These are phyloP conservation scores for Peromyscus melanophrys DNA, from an alignment of 2,797 vertebrate species.

Conservation along the genomic window DNA sequence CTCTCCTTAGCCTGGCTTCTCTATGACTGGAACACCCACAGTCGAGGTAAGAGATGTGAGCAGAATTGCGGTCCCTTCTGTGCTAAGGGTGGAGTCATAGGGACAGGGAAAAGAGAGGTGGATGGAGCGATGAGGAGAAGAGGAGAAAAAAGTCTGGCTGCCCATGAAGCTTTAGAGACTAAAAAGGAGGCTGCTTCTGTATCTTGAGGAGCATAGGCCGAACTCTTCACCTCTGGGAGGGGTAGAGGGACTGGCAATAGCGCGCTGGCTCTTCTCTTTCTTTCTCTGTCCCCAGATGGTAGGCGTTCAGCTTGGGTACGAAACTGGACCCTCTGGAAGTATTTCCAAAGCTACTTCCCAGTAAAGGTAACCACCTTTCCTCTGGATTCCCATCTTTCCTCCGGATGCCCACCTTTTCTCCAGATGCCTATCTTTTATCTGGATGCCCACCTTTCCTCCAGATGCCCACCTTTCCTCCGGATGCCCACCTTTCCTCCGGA, in stretches of 20 bases:
- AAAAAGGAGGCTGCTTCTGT: background rate
- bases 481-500: too few species aligned
- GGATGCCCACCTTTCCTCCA: background rate
- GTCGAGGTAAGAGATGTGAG: constrained; percentile 90
- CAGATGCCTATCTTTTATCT: background rate
- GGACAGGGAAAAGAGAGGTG: background rate
- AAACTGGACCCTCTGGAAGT: constrained; percentile 92
- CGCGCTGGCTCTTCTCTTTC: background rate
- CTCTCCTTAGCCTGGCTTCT: constrained; percentile 93
- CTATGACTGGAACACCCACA: constrained; percentile 94
- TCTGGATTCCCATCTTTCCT: background rate
- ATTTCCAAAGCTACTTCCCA: constrained; percentile 95
- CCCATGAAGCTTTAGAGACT: background rate
- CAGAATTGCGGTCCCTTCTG: background rate
- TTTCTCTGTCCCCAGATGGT: constrained; percentile 89
- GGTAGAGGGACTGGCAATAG: background rate
- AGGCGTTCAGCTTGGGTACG: constrained; percentile 92
- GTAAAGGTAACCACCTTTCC: constrained; percentile 89
- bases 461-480: background rate
- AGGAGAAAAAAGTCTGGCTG: background rate
- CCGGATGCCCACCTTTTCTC: too few species aligned
- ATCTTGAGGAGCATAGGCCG: background rate
- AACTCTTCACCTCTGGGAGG: background rate
- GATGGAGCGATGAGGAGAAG: background rate
- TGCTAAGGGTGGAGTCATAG: background rate